Conservation (phyloP, 30 jellyfish, hydroid and myxozoan genomes). For the Cassiopea xamachana region DNA sequence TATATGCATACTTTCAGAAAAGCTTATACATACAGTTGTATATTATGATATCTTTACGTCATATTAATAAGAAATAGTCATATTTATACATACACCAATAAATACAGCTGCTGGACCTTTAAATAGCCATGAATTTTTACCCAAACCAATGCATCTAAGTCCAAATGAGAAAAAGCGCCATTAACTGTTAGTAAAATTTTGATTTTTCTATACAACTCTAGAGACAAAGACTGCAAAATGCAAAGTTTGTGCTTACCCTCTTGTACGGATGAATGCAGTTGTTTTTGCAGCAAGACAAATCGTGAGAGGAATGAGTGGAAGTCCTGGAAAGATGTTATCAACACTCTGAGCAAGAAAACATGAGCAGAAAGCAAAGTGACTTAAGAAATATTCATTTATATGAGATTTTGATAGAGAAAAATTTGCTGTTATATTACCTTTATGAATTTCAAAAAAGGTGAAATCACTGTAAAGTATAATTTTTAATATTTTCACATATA, state of each 20-base stretch:
- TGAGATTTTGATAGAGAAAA: no score
- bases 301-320: slow-evolving; percentile 24
- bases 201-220: not conserved
- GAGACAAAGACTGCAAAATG: not conserved
- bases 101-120: slow-evolving; percentile 61
- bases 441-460: not conserved
- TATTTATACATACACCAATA: slow-evolving; percentile 30
- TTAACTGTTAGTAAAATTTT: not conserved
- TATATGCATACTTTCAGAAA: no score
- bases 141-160: slow-evolving; percentile 50
- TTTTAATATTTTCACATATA: no score
- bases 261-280: slow-evolving; percentile 5
- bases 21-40: no score
- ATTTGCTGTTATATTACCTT: not conserved
- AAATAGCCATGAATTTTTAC: slow-evolving; percentile 44
- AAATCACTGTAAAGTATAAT: not conserved
- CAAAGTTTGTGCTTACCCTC: not conserved
- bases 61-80: no score
- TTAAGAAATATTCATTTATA: no score
- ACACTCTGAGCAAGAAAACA: no score
- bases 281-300: slow-evolving; percentile 25
- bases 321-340: not conserved
- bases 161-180: not conserved
- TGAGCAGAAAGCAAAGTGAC: not conserved
- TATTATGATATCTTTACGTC: no score